Evolutionary conservation across 2,113 vertebrate species (phyloP), one percentile per base, ranked within the genome.

Genomic region (Apus apus): DNA sequence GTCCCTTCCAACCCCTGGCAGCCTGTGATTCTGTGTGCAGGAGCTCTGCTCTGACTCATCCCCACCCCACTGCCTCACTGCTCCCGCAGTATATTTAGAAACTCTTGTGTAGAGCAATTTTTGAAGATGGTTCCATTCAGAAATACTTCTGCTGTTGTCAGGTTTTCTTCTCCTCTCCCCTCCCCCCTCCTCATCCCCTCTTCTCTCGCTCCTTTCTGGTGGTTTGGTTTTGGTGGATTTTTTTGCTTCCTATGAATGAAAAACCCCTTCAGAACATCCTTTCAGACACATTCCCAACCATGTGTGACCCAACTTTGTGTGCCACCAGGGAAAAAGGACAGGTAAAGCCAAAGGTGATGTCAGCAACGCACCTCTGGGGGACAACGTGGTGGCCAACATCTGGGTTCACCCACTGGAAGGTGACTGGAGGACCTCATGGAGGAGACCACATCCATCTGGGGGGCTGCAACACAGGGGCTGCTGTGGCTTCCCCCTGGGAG

Each of bases 131-230:
- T 67, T 96, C 70, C 21, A 89, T 95, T 95, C 94, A 97, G 95
- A 96, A 96, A 95, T 87, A 95, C 94, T 97, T 96, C 73, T 97
- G 96, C 95, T 97, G 94, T 57, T 95, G 84, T 89, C 94, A 96
- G 91, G 81, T 65, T 92, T 82, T 66, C 73, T 89, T 23, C 75
- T 61, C 40, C 0, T 0, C 72, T 74, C 77, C 80, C 85, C 87
- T 91, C 92, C 91, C 91, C 92, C 86, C 92, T 71, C 76, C 67
- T 74, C 29, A 10, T 17, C 56, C 68, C 53, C 71, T 77, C 60
- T 75, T 30, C n/a, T 73, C 58, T 54, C 79, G 9, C 48, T 80
- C 0, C 4, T 32, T 25, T 57, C 54, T 19, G 8, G 17, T 48
- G 9, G 17, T 48, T 48, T 48, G 14, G 14, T 48, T 48, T 46